Conservation (phyloP, 2,888 invertebrate species). For the Drosophila percnosoma region DNA sequence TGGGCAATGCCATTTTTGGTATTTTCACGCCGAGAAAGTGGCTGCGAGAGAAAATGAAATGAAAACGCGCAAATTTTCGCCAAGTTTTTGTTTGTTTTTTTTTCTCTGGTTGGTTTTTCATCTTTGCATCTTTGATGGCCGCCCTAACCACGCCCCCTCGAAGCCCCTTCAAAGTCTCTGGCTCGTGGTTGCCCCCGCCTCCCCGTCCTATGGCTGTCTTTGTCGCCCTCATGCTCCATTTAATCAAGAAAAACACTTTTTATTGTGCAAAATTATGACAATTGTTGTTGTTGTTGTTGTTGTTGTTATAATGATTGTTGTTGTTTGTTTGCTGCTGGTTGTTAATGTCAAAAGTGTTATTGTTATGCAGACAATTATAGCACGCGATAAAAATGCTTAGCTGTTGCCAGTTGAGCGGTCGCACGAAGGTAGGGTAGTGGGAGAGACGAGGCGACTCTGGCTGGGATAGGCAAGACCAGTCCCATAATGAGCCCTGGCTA, state of each 20-base stretch:
- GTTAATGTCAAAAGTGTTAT: constrained; percentile 79
- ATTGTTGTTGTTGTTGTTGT: constrained; percentile 45
- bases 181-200: background rate
- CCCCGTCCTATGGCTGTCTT: background rate
- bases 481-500: constrained; percentile 53
- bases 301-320: constrained; percentile 34
- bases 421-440: background rate
- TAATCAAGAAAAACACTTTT: constrained; percentile 80
- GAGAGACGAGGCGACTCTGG: no score
- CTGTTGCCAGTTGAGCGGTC: constrained; percentile 18
- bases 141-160: background rate
- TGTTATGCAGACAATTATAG: constrained; percentile 78
- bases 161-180: background rate
- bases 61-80: constrained; percentile 62
- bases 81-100: constrained; percentile 24
- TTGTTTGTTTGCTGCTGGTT: constrained; percentile 43
- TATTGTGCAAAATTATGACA: constrained; percentile 79
- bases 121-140: constrained; percentile 28
- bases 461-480: background rate
- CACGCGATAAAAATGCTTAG: constrained; percentile 72
- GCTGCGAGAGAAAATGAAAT: constrained; percentile 32
- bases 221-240: constrained; percentile 51
- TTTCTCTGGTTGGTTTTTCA: constrained; percentile 11
- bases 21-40: constrained; percentile 64
- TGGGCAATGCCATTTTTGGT: constrained; percentile 73